These are phyloP conservation scores for Poeciliopsis retropinna DNA, from an alignment of 2,113 vertebrate genomes.

Conservation along the genomic window DNA sequence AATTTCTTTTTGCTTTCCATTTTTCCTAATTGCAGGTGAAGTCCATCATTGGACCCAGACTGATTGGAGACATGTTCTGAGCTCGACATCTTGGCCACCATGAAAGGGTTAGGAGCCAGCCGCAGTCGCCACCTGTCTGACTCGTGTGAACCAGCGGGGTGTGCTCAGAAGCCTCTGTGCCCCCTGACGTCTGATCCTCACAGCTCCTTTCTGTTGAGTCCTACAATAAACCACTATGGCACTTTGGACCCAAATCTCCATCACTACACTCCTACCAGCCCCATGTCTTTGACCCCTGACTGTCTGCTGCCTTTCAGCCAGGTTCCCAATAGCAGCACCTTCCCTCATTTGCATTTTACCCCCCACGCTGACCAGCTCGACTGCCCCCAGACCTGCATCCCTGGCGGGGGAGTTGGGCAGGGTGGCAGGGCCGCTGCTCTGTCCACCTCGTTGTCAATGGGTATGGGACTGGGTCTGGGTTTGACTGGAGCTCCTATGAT, in stretches of 20 bases:
- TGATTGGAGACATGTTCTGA: conserved; percentile 67
- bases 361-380: conserved; percentile 90
- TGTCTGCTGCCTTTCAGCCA: conserved; percentile 93
- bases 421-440: conserved; percentile 71
- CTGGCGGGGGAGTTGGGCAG: conserved; percentile 66
- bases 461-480: conserved; percentile 78
- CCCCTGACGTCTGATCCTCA: conserved; percentile 78
- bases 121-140: conserved; percentile 94
- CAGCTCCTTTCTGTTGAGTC: conserved; percentile 89
- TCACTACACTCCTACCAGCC: conserved; percentile 75
- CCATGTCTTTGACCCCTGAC: conserved; percentile 84
- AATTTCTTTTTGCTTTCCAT: conserved; percentile 18
- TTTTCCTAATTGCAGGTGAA: conserved; percentile 51
- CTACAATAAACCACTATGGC: conserved; percentile 88
- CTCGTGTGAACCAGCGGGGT: conserved; percentile 86
- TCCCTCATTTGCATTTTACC: conserved; percentile 95
- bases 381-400: conserved; percentile 80
- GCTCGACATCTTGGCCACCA: conserved; percentile 72
- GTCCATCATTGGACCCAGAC: conserved; percentile 34
- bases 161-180: conserved; percentile 86
- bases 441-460: conserved; percentile 79
- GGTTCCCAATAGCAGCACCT: conserved; percentile 95
- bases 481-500: conserved; percentile 83
- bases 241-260: conserved; percentile 90
- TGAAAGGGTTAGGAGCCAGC: conserved; percentile 98